Evolutionary conservation across 2,113 vertebrate genomes (phyloP).

Genomic region (Merops nubicus): DNA sequence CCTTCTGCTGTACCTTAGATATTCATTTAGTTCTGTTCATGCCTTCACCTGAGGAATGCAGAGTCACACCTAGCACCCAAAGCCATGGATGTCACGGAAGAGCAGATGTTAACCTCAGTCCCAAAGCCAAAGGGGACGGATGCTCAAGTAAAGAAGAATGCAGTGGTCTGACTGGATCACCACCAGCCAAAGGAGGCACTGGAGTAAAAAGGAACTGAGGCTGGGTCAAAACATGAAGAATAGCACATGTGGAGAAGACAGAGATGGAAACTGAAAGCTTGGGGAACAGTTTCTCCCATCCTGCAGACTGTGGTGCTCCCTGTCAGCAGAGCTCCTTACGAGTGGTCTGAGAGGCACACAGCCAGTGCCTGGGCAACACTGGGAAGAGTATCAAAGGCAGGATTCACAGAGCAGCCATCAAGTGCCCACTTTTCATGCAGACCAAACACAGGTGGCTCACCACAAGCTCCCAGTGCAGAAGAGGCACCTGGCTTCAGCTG

Average conservation of each 20-base stretch:
- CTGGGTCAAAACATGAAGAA: not conserved
- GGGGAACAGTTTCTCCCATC: not conserved
- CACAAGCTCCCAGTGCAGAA: not conserved
- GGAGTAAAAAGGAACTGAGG: not conserved
- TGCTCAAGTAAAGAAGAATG: not conserved
- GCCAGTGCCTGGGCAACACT: not conserved
- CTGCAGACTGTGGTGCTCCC: not conserved
- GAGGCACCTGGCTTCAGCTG: not conserved
- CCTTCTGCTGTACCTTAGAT: not conserved
- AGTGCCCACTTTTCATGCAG: not conserved
- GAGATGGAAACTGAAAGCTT: not conserved
- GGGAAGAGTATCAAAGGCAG: not conserved
- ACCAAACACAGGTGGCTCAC: not conserved
- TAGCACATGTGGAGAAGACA: not conserved
- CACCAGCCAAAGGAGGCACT: not conserved
- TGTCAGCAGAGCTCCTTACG: not conserved
- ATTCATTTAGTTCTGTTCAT: not conserved
- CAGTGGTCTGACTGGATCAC: not conserved
- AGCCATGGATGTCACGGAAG: not conserved
- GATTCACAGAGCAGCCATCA: not conserved
- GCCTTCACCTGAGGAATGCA: not conserved
- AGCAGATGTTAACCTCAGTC: not conserved
- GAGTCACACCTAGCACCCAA: not conserved
- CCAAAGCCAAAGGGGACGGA: not conserved
- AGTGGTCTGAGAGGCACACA: accelerated